Percentiles rank a stretch among this genome's conserved stretches.
Evolutionary conservation across 2,797 vertebrate species (phyloP).

Genomic region (Heteromormyrus szaboi): DNA sequence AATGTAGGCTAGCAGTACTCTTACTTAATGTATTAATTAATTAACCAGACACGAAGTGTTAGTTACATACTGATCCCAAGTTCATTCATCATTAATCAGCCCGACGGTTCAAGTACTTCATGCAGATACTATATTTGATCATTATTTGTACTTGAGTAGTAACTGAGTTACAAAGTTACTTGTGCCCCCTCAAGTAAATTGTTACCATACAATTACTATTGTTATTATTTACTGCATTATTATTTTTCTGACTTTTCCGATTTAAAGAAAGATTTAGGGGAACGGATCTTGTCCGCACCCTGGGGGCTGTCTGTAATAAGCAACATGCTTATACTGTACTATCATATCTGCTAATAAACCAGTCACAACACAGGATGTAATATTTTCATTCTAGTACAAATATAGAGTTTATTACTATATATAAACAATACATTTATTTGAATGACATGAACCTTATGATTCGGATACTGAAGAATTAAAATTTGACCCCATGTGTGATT

Average conservation of each 20-base stretch:
- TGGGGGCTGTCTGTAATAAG: background rate
- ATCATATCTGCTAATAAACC: background rate
- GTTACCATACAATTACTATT: background rate
- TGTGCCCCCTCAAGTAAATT: background rate
- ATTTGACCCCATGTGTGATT: background rate
- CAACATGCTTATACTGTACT: background rate
- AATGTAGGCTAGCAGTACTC: background rate
- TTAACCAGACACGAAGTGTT: background rate
- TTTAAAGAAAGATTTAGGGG: background rate
- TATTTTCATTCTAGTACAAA: background rate
- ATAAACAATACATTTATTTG: background rate
- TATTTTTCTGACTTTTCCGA: background rate
- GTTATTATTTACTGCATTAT: background rate
- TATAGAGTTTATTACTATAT: background rate
- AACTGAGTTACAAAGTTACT: background rate
- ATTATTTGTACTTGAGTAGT: background rate
- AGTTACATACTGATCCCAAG: background rate
- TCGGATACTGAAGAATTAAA: background rate
- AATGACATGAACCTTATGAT: background rate
- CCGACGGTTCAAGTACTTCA: background rate
- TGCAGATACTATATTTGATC: background rate
- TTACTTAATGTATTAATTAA: background rate
- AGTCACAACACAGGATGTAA: background rate
- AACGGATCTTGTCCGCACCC: background rate
- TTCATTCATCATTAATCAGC: background rate